These are phyloP conservation scores for Boleophthalmus pectinirostris DNA, from an alignment of 2,113 vertebrate genomes.

Conservation along the genomic window DNA sequence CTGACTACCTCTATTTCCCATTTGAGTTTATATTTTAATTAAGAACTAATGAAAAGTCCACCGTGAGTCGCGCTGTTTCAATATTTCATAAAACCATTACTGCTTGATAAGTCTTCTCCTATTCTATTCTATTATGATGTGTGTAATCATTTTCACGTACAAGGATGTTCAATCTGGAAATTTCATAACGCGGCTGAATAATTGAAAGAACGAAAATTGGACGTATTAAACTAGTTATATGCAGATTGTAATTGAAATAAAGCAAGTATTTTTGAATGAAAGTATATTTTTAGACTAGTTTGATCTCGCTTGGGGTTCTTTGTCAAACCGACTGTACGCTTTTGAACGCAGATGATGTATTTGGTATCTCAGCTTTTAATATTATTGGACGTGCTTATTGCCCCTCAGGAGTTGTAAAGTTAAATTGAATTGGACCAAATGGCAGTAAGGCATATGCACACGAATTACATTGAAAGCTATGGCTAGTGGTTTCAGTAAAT, in stretches of 20 bases:
- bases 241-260: slow-evolving; percentile 6
- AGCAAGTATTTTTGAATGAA: neutral
- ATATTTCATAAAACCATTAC: neutral
- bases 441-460: neutral
- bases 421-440: neutral
- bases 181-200: neutral
- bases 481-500: neutral
- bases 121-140: neutral
- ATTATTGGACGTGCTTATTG: neutral
- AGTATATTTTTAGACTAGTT: neutral
- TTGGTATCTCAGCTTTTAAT: neutral
- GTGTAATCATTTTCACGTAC: neutral
- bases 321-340: neutral
- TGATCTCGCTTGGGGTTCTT: neutral
- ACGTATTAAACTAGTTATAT: neutral
- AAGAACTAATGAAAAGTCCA: neutral
- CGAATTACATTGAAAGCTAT: neutral
- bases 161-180: neutral
- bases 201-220: neutral
- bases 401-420: slow-evolving; percentile 1
- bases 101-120: neutral
- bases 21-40: slow-evolving; percentile 3
- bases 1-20: neutral
- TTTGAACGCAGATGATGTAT: neutral
- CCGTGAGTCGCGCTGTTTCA: neutral